Evolutionary conservation across 2,888 invertebrate genomes (phyloP), one percentile per base, ranked within the genome.

Genomic region (Mesochorus sp.): DNA sequence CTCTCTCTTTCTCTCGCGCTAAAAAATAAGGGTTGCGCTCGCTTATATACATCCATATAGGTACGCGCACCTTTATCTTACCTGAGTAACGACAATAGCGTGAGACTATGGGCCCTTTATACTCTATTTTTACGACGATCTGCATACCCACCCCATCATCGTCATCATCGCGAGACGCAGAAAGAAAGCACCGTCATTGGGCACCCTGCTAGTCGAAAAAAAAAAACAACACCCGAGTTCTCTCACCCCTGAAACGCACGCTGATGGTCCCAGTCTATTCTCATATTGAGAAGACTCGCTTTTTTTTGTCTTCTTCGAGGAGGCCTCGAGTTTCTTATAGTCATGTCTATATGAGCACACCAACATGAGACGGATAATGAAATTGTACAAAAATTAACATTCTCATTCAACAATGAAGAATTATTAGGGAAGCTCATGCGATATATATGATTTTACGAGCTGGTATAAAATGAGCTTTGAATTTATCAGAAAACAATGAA

Each of bases 101-200:
- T 90, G 90, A 90, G 90, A 90, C 90, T 90, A 90, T 90, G 87
- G 89, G 83, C 84, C 89, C 85, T 89, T 90, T 90, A 89, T 90
- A 87, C 85, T 87, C 83, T 82, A 86, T 87, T 88, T 89, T 89
- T 85, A 82, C 83, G 84, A 83, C 82, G 82, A 90, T 90, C 89
- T 89, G 88, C 90, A 89, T 90, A 88, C 85, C 86, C 85, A 83
- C 86, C 86, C 87, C 82, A 85, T 77, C 76, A 77, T 75, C 72
- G 61, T 72, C 72, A 67, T 61, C 47, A 61, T 34, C 44, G 31
- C 26, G n/a, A 47, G 19, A 64, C 55, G 47, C 42, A 39, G 64
- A 62, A 71, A 74, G 53, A 70, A 68, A 61, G 68, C 67, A 51
- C 24, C 62, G 76, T 73, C 78, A 68, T 78, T 44, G 59, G 39